Base-by-base conservation (phyloP, 2,888 invertebrate species). In the Noctua janthe region DNA sequence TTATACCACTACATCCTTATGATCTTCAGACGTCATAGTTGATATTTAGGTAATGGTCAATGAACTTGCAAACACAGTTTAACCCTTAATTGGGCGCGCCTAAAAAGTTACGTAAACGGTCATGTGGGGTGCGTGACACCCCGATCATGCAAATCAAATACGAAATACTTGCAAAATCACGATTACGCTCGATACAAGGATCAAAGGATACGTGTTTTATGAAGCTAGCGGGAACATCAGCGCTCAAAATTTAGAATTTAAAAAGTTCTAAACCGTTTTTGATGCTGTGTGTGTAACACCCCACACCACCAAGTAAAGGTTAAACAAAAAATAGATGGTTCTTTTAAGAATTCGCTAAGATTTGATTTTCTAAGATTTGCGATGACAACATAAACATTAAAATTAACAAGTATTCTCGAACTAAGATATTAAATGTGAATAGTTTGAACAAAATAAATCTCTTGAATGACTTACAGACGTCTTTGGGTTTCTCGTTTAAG, bases 381-480 rank as follows among this genome's bases (percentile, higher is more conserved):
- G 51, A 47, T 62, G 35, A 39, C 20, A 35, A 0, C 15, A n/a
- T 43, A 64, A 20, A 74, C 51, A 47, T 29, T 74, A 20, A 71
- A 59, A 62, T 80, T 74, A 47, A 64, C 29, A 51, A 51, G 39
- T 29, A 81, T 70, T 76, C 47, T 39, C 1, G 29, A 73, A 70
- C 35, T 20, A 71, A 35, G 54, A 39, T 74, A 67, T 71, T 49
- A 71, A 80, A 74, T 62, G 39, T 35, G 20, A 66, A 71, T 43
- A 71, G 47, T 71, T 76, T 29, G 51, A 77, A 59, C 43, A 62
- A 71, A 75, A 87, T 76, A 80, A 80, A 87, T 80, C 47, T 74
- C 29, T 78, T 23, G 4, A 1, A n/a, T 59, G 73, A 81, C 78
- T 85, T 86, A 85, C 74, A 87, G 85, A 87, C 88, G 85, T 47